Percentiles rank a stretch among this genome's conserved stretches.
phyloP scores from a whole-genome alignment of 2,888 invertebrate genomes.

The Leptopilina myrica region DNA sequence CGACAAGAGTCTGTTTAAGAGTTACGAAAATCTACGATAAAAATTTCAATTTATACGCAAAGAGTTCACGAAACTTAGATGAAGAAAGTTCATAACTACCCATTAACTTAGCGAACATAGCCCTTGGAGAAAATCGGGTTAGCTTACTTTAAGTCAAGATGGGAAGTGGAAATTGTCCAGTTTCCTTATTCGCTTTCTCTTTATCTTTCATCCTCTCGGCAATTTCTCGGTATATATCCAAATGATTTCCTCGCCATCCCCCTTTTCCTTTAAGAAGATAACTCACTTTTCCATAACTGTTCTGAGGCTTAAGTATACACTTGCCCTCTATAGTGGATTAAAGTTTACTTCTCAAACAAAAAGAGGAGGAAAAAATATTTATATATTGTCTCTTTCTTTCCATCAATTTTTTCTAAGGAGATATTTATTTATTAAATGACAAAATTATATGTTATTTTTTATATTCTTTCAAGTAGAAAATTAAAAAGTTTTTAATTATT shows the following conservation, averaged over 20 bases:
- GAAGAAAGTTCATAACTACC: slow-evolving; percentile 70
- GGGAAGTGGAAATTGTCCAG: slow-evolving; percentile 46
- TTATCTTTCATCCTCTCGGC: slow-evolving; percentile 39
- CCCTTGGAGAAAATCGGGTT: slow-evolving; percentile 52
- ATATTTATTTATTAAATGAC: no score
- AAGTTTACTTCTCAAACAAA: neutral
- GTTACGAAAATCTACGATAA: slow-evolving; percentile 61
- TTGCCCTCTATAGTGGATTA: slow-evolving; percentile 6
- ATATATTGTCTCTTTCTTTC: neutral
- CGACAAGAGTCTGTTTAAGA: slow-evolving; percentile 61
- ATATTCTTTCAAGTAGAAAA: no score
- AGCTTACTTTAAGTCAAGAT: slow-evolving; percentile 50
- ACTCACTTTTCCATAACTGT: slow-evolving; percentile 38
- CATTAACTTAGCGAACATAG: slow-evolving; percentile 62
- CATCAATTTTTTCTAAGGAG: no score
- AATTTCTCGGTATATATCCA: slow-evolving; percentile 24
- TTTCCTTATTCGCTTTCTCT: slow-evolving; percentile 45
- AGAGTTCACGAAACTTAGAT: slow-evolving; percentile 67
- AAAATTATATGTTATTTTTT: no score
- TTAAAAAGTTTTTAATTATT: no score
- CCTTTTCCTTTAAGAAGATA: slow-evolving; percentile 9
- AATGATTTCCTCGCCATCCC: slow-evolving; percentile 34
- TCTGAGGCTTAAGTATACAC: slow-evolving; percentile 26
- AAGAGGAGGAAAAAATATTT: neutral
- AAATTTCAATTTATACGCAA: slow-evolving; percentile 69